A percentile compares a stretch with the other conserved stretches of the same genome.
These are phyloP conservation scores for Galaxea fascicularis DNA, from an alignment of 92 coral and sea anemone species.

Conservation along the genomic window DNA sequence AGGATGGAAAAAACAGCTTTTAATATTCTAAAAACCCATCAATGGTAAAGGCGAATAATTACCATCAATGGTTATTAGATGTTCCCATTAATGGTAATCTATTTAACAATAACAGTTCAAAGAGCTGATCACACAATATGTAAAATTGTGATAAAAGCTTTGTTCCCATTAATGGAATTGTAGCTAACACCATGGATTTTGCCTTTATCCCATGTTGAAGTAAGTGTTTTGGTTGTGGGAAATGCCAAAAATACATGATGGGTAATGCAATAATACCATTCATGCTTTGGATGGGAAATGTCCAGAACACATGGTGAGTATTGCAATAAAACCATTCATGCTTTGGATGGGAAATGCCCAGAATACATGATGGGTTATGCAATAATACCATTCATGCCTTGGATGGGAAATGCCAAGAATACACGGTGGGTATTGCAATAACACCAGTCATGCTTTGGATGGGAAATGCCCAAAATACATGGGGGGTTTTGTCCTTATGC, in stretches of 20 bases:
- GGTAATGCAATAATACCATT: too few species aligned
- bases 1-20: constrained; percentile 37
- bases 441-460: too few species aligned
- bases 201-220: constrained; percentile 30
- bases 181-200: constrained; percentile 22
- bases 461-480: too few species aligned
- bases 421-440: too few species aligned
- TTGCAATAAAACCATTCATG: neutral
- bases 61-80: constrained; percentile 19
- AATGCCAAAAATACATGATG: constrained; percentile 2
- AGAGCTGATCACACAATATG: neutral
- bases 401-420: neutral
- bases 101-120: constrained; percentile 19
- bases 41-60: constrained; percentile 45
- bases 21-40: constrained; percentile 30
- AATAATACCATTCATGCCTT: neutral
- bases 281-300: constrained; percentile 2
- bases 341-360: too few species aligned
- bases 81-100: constrained; percentile 33
- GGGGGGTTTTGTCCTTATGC: neutral
- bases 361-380: constrained; percentile 3
- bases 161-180: constrained; percentile 12
- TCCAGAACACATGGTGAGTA: neutral
- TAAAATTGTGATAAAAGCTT: neutral
- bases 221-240: neutral